These are phyloP conservation scores for Pteronura brasiliensis DNA, from an alignment of 2,113 vertebrate genomes.

Conservation along the genomic window DNA sequence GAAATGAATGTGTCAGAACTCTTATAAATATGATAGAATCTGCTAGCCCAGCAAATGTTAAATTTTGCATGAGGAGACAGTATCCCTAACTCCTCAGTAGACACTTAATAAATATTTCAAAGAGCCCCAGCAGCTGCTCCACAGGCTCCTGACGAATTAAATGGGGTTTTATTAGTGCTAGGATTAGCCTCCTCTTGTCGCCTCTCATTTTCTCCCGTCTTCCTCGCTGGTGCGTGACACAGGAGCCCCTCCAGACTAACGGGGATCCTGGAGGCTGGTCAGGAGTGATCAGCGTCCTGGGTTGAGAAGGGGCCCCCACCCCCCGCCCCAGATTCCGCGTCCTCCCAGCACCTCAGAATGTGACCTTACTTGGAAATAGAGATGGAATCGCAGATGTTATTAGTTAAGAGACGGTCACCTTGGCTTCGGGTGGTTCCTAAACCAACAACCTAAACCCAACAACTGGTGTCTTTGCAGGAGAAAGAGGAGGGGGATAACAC, in stretches of 20 bases:
- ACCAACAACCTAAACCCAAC: background rate
- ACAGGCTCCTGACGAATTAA: conserved; percentile 33
- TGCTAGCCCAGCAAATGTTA: background rate
- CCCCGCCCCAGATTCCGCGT: background rate
- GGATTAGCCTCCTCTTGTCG: background rate
- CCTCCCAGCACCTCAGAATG: background rate
- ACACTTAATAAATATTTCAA: conserved; percentile 63
- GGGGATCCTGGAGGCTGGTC: background rate
- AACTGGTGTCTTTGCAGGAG: background rate
- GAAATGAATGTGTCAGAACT: conserved; percentile 6
- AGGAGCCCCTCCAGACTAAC: background rate
- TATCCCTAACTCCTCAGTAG: background rate
- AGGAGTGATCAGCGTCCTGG: accelerated
- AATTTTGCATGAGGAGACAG: conserved; percentile 34
- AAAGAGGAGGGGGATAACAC: background rate
- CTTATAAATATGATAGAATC: conserved; percentile 19
- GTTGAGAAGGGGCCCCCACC: background rate
- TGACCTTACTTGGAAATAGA: background rate
- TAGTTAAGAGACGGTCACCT: background rate
- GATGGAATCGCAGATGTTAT: background rate
- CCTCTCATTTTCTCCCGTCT: background rate
- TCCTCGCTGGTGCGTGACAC: background rate
- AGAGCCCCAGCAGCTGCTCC: background rate
- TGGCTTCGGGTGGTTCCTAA: background rate
- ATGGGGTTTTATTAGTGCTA: background rate